Conservation (phyloP, 2,888 invertebrate species). For the Lutraria lutraria region DNA sequence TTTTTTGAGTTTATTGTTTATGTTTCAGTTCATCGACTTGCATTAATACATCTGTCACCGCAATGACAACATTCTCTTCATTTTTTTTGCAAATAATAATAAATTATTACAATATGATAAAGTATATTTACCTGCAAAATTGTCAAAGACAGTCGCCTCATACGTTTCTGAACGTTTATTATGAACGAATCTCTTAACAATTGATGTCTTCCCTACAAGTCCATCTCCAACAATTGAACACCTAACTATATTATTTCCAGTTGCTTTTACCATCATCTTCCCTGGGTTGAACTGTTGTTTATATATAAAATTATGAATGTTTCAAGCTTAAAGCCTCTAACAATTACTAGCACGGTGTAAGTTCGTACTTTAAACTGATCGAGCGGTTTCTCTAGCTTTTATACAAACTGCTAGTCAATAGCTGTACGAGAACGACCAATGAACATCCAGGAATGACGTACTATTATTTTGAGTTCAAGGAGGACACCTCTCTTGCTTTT, state of each 20-base stretch:
- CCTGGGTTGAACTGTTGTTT: not conserved
- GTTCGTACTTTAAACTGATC: not conserved
- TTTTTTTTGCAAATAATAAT: no score
- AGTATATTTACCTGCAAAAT: constrained; percentile 72
- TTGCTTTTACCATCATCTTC: constrained; percentile 53
- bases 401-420: not conserved
- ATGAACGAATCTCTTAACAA: constrained; percentile 71
- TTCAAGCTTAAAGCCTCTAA: not conserved
- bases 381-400: not conserved
- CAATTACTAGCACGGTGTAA: not conserved
- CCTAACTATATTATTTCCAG: constrained; percentile 55
- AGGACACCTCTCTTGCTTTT: not conserved
- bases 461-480: not conserved
- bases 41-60: no score
- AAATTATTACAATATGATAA: not conserved
- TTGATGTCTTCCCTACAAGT: constrained; percentile 78
- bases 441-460: not conserved
- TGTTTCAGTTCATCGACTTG: no score
- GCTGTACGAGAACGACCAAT: not conserved
- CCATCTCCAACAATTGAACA: constrained; percentile 79
- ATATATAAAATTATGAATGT: not conserved
- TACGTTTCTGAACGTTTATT: constrained; percentile 54
- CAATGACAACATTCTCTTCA: no score
- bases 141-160: constrained; percentile 77
- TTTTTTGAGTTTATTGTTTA: no score